Evolutionary conservation across 2,113 vertebrate species (phyloP).

Genomic region (Columba janthina): DNA sequence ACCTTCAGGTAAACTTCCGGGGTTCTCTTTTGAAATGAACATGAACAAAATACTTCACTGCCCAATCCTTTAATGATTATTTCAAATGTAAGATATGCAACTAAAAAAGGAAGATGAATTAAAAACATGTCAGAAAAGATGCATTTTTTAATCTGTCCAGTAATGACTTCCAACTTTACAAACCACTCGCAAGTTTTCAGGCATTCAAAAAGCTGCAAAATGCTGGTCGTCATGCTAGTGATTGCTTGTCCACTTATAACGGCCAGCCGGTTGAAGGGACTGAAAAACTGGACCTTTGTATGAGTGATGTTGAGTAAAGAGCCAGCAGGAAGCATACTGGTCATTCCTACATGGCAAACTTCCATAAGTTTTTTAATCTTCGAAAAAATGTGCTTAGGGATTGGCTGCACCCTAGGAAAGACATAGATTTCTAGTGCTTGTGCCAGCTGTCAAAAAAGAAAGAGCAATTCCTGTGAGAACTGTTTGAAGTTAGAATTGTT

Average conservation of each 20-base stretch:
- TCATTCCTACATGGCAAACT: not conserved
- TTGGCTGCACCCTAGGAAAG: not conserved
- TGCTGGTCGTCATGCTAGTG: not conserved
- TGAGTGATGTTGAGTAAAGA: not conserved
- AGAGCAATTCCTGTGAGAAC: not conserved
- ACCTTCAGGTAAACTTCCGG: not conserved
- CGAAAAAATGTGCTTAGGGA: not conserved
- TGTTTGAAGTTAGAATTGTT: conserved; percentile 10
- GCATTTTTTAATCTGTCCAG: not conserved
- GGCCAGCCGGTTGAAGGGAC: not conserved
- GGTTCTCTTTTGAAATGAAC: not conserved
- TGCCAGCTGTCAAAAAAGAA: not conserved
- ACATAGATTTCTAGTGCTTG: not conserved
- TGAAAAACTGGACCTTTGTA: not conserved
- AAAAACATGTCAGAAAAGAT: not conserved
- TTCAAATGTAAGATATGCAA: not conserved
- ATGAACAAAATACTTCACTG: not conserved
- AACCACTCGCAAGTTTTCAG: not conserved
- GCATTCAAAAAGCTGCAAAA: not conserved
- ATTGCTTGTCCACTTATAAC: not conserved
- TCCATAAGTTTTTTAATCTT: not conserved
- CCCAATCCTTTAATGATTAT: not conserved
- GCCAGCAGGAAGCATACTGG: accelerated
- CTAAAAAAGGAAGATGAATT: not conserved
- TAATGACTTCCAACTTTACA: not conserved